Conservation (phyloP, 2,888 invertebrate genomes). For the Craniophora ligustri region DNA sequence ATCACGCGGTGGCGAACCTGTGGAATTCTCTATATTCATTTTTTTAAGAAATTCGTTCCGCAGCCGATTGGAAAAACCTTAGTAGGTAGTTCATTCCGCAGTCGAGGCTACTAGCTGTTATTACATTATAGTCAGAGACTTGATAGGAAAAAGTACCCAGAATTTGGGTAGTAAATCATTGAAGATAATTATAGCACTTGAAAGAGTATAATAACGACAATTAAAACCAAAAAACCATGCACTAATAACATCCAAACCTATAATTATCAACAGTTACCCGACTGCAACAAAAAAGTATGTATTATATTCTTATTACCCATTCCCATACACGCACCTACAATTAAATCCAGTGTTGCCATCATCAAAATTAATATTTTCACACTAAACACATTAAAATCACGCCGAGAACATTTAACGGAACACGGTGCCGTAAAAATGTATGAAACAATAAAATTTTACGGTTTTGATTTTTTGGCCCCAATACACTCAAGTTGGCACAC, state of each 20-base stretch:
- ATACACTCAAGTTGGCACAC: conserved; percentile 29
- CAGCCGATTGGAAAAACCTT: no score
- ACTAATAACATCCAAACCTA: not conserved
- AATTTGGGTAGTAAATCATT: no score
- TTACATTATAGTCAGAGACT: no score
- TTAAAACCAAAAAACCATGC: no score
- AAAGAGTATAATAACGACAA: no score
- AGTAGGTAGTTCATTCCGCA: no score
- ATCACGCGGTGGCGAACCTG: no score
- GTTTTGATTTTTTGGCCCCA: conserved; percentile 35
- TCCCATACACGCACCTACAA: not conserved
- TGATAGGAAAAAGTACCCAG: no score
- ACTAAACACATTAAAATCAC: conserved; percentile 20
- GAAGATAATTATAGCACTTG: no score
- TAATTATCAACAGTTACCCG: conserved; percentile 18
- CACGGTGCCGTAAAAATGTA: conserved; percentile 33
- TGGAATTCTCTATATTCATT: no score
- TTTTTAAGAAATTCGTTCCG: no score
- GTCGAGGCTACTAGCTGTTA: no score
- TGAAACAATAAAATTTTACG: conserved; percentile 51
- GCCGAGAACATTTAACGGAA: conserved; percentile 16
- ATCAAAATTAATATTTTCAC: conserved; percentile 43
- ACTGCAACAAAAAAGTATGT: conserved; percentile 12
- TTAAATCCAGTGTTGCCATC: conserved; percentile 22
- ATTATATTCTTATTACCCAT: conserved; percentile 9